Base-by-base conservation (phyloP, 2,888 invertebrate genomes). In the Nomada hirtipes region DNA sequence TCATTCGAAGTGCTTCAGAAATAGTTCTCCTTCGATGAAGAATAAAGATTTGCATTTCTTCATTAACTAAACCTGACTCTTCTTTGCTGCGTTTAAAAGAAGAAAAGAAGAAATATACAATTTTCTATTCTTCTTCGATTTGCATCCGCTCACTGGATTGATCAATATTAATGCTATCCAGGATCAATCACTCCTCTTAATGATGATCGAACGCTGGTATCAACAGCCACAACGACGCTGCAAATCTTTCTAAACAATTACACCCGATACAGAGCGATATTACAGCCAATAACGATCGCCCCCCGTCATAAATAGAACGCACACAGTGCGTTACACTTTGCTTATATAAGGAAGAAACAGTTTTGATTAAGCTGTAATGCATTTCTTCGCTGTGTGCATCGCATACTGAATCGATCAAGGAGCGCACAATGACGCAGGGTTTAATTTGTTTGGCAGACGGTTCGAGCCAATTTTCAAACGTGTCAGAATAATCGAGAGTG, bases 161-260 rank as follows among this genome's bases (percentile, higher is more conserved):
- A 29, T 29, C 0, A 29, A 29, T 29, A 18, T n/a, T 52, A n/a
- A n/a, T 52, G 89, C 71, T 71, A 91, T 84, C 90, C 86, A 86
- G 86, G 87, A 87, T 85, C 18, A 71, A 59, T 64, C 68, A 63
- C 80, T 61, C 50, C 53, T 52, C 57, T 78, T 74, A 79, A 86
- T 70, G 78, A 83, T 73, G 69, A 83, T 74, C 63, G 70, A 87
- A 64, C 15, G 71, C 36, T 68, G 55, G 61, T 65, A 65, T 55
- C 69, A 57, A 75, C 72, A 68, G 68, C 61, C 59, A 71, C 65
- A 63, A 74, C 50, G 50, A 26, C 63, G 64, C 57, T 81, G 63
- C 47, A 71, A 64, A 82, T 74, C 67, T 42, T 72, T 75, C 69
- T 44, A 67, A 67, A 75, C 79, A 75, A 70, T 84, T 76, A 69